Percentiles rank a stretch among this genome's conserved stretches.
phyloP scores from a whole-genome alignment of 2,888 invertebrate species.

The Nemotelus pantherinus region DNA sequence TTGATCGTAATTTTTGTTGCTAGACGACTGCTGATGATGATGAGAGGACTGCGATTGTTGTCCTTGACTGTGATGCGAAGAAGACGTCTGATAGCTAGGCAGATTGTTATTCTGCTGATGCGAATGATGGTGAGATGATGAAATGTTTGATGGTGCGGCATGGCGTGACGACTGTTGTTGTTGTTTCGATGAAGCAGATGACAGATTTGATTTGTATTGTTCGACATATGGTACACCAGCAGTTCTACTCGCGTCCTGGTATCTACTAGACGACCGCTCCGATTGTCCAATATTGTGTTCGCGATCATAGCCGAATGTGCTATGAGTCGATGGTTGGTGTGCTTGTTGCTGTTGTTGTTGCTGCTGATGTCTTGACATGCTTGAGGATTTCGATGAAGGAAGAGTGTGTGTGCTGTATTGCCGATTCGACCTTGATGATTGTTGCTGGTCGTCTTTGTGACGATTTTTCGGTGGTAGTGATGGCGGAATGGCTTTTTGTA shows the following conservation, averaged over 20 bases:
- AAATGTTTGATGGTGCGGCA: constrained; percentile 50
- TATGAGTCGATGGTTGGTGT: constrained; percentile 55
- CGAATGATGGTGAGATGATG: constrained; percentile 55
- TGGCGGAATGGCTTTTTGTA: constrained; percentile 57
- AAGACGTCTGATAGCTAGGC: constrained; percentile 42
- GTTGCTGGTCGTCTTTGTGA: constrained; percentile 57
- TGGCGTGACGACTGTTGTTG: constrained; percentile 53
- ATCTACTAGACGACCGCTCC: constrained; percentile 47
- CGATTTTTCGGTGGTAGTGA: constrained; percentile 64
- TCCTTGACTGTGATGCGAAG: constrained; percentile 44
- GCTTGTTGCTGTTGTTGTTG: constrained; percentile 53
- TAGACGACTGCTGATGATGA: constrained; percentile 44
- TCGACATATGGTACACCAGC: constrained; percentile 58
- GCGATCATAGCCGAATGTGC: constrained; percentile 60
- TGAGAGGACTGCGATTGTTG: constrained; percentile 54
- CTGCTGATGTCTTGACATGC: constrained; percentile 54
- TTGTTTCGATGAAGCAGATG: constrained; percentile 42
- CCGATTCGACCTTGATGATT: constrained; percentile 54
- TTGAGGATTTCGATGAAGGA: constrained; percentile 61
- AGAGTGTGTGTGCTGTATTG: constrained; percentile 61
- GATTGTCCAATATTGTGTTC: constrained; percentile 56
- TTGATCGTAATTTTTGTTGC: constrained; percentile 49
- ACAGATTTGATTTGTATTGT: constrained; percentile 55
- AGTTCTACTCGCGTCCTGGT: constrained; percentile 46
- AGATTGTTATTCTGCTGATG: constrained; percentile 46